Evolutionary conservation across 2,888 invertebrate genomes (phyloP), one percentile per base, ranked within the genome.

Genomic region (Oscheius sp.): DNA sequence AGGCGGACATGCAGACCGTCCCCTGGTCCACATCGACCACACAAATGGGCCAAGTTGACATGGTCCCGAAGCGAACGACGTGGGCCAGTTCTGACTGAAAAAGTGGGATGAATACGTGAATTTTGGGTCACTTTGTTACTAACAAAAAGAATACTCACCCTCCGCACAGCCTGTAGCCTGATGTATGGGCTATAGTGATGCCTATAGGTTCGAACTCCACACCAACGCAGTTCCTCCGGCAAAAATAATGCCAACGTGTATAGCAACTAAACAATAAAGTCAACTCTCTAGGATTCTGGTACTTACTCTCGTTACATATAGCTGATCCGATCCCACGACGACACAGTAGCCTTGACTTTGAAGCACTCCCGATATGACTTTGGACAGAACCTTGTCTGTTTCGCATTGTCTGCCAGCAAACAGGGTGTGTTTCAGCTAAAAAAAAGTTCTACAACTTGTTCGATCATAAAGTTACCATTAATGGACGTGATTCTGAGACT

Each of bases 341-440:
- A 85, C 84, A 75, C 85, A 85, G 48, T 83, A 76, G 21, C 86
- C 87, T 72, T 86, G 81, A 70, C 81, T 82, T 75, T 85, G 84
- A 47, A 87, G 72, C 53, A 83, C 79, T 11, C 84, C 85, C 2
- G 86, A 83, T 33, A 87, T 84, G 13, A 81, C 78, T 50, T 78
- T 78, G 1, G 81, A 76, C 5, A 84, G 70, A 32, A 85, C 70
- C 62, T 73, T 71, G 57, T 76, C 77, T 47, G 82, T 77, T 4
- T 70, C 33, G 57, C 32, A 65, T 33, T n/a, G 33, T 68, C 76
- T 65, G 42, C 72, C 73, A 47, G 78, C 73, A 60, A 82, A 80
- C 5, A 82, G 50, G 1, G 78, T 82, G 50, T 82, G 80, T 66
- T 82, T 82, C 11, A 81, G 72, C 81, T 81, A 62, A 70, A 79